Percentiles rank a stretch among this genome's conserved stretches.
Evolutionary conservation across 2,888 invertebrate genomes (phyloP).

Genomic region (Sinopyrophorus schimmeli): DNA sequence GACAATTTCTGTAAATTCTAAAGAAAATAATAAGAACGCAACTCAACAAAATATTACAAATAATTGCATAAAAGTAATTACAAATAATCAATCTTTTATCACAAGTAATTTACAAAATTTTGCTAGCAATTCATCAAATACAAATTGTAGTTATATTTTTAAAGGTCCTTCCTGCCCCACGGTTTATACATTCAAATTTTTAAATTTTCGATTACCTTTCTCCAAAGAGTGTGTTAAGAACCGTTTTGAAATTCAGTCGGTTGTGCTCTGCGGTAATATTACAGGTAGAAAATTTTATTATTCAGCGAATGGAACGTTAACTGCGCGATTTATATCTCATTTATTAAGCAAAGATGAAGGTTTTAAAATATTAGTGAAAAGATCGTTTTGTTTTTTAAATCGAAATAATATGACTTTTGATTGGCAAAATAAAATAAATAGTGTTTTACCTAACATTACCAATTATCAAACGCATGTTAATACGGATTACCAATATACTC

Average conservation of each 20-base stretch:
- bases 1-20: no score
- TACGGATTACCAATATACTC: no score
- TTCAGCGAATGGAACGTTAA: conserved; percentile 56
- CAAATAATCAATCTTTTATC: no score
- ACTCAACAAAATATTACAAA: no score
- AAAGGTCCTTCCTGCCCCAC: conserved; percentile 58
- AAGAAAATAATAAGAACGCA: no score
- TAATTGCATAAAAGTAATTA: no score
- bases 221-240: conserved; percentile 59
- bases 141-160: conserved; percentile 58
- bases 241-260: conserved; percentile 57
- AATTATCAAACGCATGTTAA: no score
- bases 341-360: conserved; percentile 48
- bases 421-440: no score
- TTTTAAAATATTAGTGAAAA: conserved; percentile 59
- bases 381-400: conserved; percentile 37
- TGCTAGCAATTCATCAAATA: conserved; percentile 53
- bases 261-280: conserved; percentile 59
- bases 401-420: neutral
- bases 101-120: no score
- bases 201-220: conserved; percentile 59
- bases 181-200: conserved; percentile 60
- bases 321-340: conserved; percentile 57
- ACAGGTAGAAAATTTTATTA: conserved; percentile 56
- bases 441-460: no score